A percentile compares a stretch with the other conserved stretches of the same genome.
These are phyloP conservation scores for Ptilorrhoa leucosticta DNA, from an alignment of 2,113 vertebrate species.

Conservation along the genomic window DNA sequence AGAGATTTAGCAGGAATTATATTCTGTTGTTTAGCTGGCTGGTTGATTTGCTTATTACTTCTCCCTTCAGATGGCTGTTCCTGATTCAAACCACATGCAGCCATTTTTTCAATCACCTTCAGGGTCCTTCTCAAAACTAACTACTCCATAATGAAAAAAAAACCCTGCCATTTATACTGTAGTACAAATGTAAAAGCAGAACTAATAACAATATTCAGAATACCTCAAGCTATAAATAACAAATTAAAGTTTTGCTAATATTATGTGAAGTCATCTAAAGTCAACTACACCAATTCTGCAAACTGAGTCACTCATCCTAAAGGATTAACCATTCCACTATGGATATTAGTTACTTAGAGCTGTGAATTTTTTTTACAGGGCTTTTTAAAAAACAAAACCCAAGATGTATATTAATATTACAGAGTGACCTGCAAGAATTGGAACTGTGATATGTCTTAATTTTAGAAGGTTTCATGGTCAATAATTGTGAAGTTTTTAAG, in stretches of 20 bases:
- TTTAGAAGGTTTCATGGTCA: neutral
- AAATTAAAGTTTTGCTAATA: neutral
- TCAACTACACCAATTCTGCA: neutral
- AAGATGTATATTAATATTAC: neutral
- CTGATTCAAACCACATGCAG: slow-evolving; percentile 22
- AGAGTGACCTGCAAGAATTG: neutral
- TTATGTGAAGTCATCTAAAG: neutral
- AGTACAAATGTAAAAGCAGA: neutral
- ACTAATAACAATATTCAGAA: neutral
- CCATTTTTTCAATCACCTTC: neutral
- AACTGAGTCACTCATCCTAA: neutral
- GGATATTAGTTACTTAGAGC: neutral
- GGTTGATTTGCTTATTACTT: neutral
- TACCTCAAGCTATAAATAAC: neutral
- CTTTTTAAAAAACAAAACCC: neutral
- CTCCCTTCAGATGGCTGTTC: slow-evolving; percentile 3
- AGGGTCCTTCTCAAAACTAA: neutral
- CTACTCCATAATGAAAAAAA: neutral
- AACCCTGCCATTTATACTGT: neutral
- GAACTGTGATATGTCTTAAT: neutral
- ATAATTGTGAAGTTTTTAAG: neutral
- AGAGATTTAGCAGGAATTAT: slow-evolving; percentile 21
- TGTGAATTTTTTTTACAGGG: neutral
- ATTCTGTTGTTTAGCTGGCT: slow-evolving; percentile 24
- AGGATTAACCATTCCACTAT: neutral